These are phyloP conservation scores for Otis tarda DNA, from an alignment of 2,113 vertebrate genomes.

Conservation along the genomic window DNA sequence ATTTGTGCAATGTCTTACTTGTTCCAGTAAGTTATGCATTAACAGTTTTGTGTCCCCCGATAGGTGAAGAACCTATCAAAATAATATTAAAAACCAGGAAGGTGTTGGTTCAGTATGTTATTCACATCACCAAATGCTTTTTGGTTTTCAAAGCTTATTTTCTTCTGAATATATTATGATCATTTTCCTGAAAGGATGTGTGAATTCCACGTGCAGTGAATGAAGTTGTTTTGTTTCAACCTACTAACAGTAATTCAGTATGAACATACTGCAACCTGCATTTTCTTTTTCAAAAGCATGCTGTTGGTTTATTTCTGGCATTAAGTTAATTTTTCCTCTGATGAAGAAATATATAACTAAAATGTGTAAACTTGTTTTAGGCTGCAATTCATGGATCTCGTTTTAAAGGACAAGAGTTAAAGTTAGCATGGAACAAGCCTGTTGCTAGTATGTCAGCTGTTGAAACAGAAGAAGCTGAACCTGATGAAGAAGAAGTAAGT, in stretches of 20 bases:
- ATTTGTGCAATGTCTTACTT: not conserved
- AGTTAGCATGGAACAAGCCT: constrained; percentile 94
- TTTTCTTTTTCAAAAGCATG: not conserved
- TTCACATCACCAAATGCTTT: not conserved
- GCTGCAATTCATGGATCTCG: constrained; percentile 90
- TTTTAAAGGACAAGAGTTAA: constrained; percentile 90
- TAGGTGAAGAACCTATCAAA: not conserved
- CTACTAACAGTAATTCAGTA: not conserved
- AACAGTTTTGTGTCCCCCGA: not conserved
- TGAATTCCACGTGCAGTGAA: not conserved
- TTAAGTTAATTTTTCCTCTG: not conserved
- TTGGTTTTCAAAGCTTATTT: not conserved
- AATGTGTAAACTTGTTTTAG: constrained; percentile 71
- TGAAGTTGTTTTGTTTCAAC: not conserved
- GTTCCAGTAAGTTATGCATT: not conserved
- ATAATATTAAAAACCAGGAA: not conserved
- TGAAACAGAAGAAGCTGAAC: constrained; percentile 88
- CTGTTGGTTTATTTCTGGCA: not conserved
- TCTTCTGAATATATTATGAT: not conserved
- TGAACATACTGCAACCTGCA: not conserved
- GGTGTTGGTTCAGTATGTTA: not conserved
- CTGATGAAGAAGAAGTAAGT: constrained; percentile 94
- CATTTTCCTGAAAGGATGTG: not conserved
- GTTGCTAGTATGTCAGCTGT: constrained; percentile 72
- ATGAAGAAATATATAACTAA: not conserved